phyloP scores from a whole-genome alignment of 2,888 invertebrate species.

The Eupithecia subumbrata region DNA sequence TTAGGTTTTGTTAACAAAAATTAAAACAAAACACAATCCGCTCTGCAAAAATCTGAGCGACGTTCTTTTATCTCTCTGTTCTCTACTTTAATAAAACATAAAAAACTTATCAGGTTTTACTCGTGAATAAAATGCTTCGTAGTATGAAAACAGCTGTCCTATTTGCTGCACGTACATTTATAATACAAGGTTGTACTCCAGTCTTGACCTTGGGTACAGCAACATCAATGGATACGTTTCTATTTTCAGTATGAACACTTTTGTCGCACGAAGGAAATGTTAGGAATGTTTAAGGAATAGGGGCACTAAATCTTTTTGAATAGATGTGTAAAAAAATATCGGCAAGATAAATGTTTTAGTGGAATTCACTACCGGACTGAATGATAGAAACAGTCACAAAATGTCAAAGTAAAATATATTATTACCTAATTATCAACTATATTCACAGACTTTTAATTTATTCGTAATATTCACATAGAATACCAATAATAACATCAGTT shows the following conservation, averaged over 20 bases:
- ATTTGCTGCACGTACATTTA: constrained; percentile 13
- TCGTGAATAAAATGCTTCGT: background rate
- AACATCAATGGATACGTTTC: constrained; percentile 18
- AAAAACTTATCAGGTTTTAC: background rate
- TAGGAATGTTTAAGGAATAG: background rate
- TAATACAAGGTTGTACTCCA: constrained; percentile 24
- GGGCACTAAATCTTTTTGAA: background rate
- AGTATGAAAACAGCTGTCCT: background rate
- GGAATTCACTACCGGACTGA: background rate
- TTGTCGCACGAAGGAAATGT: background rate
- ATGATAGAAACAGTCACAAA: too few relatives aligned
- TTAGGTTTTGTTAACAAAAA: too few relatives aligned
- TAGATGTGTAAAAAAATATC: background rate
- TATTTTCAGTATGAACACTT: constrained; percentile 16
- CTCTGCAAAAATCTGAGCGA: background rate
- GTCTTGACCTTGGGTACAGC: constrained; percentile 21
- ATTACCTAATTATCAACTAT: too few relatives aligned
- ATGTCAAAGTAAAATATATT: too few relatives aligned
- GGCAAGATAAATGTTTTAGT: background rate
- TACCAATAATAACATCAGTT: too few relatives aligned
- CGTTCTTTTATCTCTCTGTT: background rate
- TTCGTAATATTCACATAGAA: too few relatives aligned
- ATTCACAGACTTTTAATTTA: too few relatives aligned
- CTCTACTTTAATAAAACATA: background rate
- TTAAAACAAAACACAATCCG: background rate